Base-by-base conservation (phyloP, 2,888 invertebrate species). In the Limnephilus lunatus region DNA sequence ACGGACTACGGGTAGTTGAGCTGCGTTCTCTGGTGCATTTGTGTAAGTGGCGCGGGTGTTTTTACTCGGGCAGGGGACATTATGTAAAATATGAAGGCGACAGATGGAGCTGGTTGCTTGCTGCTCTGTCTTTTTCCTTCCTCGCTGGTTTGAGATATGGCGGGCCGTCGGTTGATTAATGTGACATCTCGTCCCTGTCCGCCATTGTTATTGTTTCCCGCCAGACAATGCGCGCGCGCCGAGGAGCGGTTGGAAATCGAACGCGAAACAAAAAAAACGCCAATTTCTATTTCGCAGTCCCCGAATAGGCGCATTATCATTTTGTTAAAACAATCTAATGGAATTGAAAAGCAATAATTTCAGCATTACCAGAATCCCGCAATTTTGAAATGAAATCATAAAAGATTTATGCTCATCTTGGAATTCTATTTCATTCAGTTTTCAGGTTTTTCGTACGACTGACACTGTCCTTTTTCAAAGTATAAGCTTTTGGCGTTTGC, bases 121-220 rank as follows among this genome's bases (percentile, higher is more conserved):
- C 90, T 39, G 68, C 81, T 68, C 80, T 48, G 85, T 90, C 90
- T 85, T 83, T 68, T 68, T 90, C 88, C 89, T 81, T 68, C 91
- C 89, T 90, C 89, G 89, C 85, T 94, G 95, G 96, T 96, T 95
- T 96, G 96, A 96, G 95, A 96, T 96, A 96, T 96, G 96, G 96
- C 95, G 95, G 95, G 95, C 95, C 95, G 95, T 95, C 95, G 94
- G 94, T 96, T 96, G 96, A 96, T 96, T 96, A 96, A 96, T 96
- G 96, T 95, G 96, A 95, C 95, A 95, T 95, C 95, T 94, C 95
- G 94, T 81, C 86, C 85, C 90, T 91, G 93, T 90, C 93, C 85
- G 93, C 93, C 93, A 93, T 93, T 93, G 93, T 93, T 93, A 89
- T 90, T 90, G 90, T 87, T 89, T 89, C 92, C 89, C 91, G 92